Percentiles rank a stretch among this genome's conserved stretches.
Conservation (phyloP, 2,113 vertebrate genomes). For the Heliornis fulica region DNA sequence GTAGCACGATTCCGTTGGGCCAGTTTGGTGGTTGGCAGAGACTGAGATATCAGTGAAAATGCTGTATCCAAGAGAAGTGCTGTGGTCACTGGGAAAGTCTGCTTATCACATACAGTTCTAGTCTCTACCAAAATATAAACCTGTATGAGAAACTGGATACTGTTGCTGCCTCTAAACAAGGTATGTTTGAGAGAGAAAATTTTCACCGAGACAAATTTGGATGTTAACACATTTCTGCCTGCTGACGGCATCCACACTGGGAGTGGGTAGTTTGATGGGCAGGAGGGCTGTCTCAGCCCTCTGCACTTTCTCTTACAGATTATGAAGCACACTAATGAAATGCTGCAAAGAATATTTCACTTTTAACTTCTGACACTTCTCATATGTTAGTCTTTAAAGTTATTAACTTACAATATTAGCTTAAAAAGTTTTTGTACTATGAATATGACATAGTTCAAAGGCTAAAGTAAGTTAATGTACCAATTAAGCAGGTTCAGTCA, state of each 20-base stretch:
- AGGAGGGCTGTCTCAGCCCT: neutral
- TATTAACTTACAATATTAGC: neutral
- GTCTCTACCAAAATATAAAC: neutral
- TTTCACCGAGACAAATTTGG: neutral
- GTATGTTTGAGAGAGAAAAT: neutral
- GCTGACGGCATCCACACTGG: neutral
- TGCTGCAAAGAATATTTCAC: neutral
- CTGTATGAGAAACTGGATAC: neutral
- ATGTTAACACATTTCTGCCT: neutral
- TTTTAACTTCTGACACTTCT: neutral
- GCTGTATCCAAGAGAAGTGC: neutral
- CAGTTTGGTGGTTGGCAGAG: neutral
- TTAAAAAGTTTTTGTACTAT: neutral
- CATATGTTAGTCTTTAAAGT: neutral
- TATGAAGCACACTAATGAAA: neutral
- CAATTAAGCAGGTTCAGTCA: neutral
- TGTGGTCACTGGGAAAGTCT: neutral
- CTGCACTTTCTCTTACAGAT: neutral
- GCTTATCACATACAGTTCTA: neutral
- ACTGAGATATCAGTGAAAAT: neutral
- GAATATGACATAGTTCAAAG: neutral
- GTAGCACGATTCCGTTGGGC: neutral
- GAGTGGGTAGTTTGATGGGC: neutral
- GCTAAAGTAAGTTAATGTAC: neutral
- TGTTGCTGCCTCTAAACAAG: neutral